Percentiles rank a stretch among this genome's conserved stretches.
Conservation (phyloP, 2,888 invertebrate species). For the Bembecia ichneumoniformis region DNA sequence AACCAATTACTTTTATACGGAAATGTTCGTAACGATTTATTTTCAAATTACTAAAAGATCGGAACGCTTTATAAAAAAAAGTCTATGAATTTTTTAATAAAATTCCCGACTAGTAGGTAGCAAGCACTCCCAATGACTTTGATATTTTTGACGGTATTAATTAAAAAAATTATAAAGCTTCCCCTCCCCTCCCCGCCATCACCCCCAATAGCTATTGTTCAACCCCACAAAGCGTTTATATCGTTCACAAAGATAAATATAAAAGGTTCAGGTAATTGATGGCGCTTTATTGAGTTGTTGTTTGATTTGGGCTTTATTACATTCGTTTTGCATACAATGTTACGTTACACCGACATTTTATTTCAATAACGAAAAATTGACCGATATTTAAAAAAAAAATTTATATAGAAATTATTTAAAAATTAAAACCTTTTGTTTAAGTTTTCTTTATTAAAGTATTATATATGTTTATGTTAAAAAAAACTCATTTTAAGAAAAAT, state of each 20-base stretch:
- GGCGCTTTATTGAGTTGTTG: slow-evolving; percentile 60
- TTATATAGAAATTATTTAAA: too few species aligned
- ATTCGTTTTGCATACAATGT: not conserved
- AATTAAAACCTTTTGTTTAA: too few species aligned
- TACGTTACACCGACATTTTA: too few species aligned
- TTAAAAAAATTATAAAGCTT: slow-evolving; percentile 72
- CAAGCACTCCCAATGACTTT: slow-evolving; percentile 55
- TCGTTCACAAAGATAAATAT: slow-evolving; percentile 67
- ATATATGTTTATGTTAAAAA: too few species aligned
- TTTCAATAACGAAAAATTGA: too few species aligned
- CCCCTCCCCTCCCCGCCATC: slow-evolving; percentile 27
- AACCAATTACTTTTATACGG: too few species aligned
- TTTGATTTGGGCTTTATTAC: slow-evolving; percentile 52
- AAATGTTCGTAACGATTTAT: too few species aligned
- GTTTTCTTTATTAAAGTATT: too few species aligned
- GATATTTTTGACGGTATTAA: slow-evolving; percentile 70
- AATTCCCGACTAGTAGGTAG: slow-evolving; percentile 51
- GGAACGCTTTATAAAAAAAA: slow-evolving; percentile 45
- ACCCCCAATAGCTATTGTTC: slow-evolving; percentile 42
- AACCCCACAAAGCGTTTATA: slow-evolving; percentile 48
- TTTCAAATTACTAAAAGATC: slow-evolving; percentile 15
- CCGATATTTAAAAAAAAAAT: too few species aligned
- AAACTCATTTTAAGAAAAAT: too few species aligned
- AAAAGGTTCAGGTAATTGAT: slow-evolving; percentile 62
- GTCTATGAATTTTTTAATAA: slow-evolving; percentile 49